Evolutionary conservation across 2,888 invertebrate species (phyloP).

Genomic region (Nomada ruficornis): DNA sequence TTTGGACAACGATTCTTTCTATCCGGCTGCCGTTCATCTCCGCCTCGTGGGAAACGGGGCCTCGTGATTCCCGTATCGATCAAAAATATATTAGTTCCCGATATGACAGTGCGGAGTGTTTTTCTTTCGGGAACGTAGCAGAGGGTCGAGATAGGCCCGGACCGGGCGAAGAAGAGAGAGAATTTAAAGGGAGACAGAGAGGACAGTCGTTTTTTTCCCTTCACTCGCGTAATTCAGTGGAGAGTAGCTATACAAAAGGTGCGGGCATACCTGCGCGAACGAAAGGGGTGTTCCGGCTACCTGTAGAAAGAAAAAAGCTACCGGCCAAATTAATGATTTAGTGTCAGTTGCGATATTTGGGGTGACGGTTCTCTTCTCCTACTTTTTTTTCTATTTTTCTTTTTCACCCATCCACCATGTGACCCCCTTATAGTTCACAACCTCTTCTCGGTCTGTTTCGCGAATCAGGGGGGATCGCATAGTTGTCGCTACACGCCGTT

Average conservation of each 20-base stretch:
- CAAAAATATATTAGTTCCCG: slow-evolving; percentile 84
- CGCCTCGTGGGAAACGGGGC: slow-evolving; percentile 80
- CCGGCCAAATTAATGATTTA: slow-evolving; percentile 84
- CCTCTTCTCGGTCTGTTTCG: slow-evolving; percentile 48
- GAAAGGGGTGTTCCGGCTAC: slow-evolving; percentile 79
- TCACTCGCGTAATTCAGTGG: slow-evolving; percentile 53
- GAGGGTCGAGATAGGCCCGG: slow-evolving; percentile 63
- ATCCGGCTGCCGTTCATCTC: slow-evolving; percentile 41
- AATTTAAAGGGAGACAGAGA: slow-evolving; percentile 49
- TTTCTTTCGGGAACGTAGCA: slow-evolving; percentile 68
- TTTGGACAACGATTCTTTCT: slow-evolving; percentile 82
- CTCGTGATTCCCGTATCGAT: slow-evolving; percentile 80
- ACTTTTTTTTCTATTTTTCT: slow-evolving; percentile 4
- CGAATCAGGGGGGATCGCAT: slow-evolving; percentile 55
- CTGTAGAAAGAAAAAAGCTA: slow-evolving; percentile 74
- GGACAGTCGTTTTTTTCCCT: slow-evolving; percentile 50
- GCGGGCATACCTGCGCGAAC: slow-evolving; percentile 77
- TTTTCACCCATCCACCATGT: not conserved
- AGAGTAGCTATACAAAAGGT: slow-evolving; percentile 70
- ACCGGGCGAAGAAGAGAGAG: slow-evolving; percentile 37
- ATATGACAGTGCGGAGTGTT: slow-evolving; percentile 84
- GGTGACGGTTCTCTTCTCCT: slow-evolving; percentile 62
- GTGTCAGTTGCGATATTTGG: slow-evolving; percentile 80
- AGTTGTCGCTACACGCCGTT: slow-evolving; percentile 40
- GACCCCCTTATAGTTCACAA: slow-evolving; percentile 24